Percentiles rank a stretch among this genome's conserved stretches.
Conservation (phyloP, 2,113 vertebrate genomes). For the Paramormyrops kingsleyae region DNA sequence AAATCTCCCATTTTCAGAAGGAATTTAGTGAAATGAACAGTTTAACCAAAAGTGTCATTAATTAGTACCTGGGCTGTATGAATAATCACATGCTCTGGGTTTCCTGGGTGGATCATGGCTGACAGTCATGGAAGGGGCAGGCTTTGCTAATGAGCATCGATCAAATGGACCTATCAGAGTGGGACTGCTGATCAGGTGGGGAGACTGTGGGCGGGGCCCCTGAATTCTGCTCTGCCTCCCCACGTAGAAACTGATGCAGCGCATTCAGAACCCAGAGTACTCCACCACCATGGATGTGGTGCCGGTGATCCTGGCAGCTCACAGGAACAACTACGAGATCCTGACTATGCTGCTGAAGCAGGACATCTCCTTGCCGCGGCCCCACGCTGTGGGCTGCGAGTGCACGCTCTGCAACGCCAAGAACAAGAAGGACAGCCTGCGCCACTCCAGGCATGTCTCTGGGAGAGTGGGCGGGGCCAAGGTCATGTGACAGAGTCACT, state of each 20-base stretch:
- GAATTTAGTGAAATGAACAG: not conserved
- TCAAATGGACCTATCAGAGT: not conserved
- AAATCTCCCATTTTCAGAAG: not conserved
- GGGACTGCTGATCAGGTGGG: not conserved
- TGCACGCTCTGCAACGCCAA: conserved; percentile 95
- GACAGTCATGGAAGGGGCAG: not conserved
- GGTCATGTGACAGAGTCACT: not conserved
- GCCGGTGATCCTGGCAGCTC: conserved; percentile 94
- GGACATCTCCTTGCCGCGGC: conserved; percentile 91
- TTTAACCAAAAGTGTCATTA: not conserved
- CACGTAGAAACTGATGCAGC: conserved; percentile 92
- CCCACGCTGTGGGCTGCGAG: conserved; percentile 95
- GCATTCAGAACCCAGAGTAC: conserved; percentile 96
- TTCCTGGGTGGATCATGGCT: not conserved
- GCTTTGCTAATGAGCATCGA: not conserved
- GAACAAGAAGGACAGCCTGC: conserved; percentile 96
- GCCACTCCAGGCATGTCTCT: conserved; percentile 80
- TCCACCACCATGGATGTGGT: conserved; percentile 98
- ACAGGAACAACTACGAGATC: conserved; percentile 98
- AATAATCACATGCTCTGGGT: not conserved
- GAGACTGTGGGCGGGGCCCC: not conserved
- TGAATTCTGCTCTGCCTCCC: not conserved
- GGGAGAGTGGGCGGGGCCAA: not conserved
- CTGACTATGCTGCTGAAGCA: conserved; percentile 97
- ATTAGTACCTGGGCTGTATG: not conserved